Evolutionary conservation across 1,140 invertebrate species (phyloP).

Genomic region (Hycleus cichorii): DNA sequence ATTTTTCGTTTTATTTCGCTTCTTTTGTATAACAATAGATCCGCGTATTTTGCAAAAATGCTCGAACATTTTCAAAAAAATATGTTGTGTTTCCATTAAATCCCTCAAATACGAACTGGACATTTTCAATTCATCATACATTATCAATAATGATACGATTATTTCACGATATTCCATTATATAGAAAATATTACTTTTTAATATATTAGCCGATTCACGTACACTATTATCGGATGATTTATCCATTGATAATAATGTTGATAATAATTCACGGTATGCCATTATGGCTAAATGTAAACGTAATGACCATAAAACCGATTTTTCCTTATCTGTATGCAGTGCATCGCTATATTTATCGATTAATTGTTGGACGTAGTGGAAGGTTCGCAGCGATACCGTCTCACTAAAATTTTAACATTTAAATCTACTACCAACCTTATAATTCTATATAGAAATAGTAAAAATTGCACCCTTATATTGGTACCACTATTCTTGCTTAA

Average conservation of each 20-base stretch:
- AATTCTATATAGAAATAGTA: too few species aligned
- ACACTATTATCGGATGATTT: conserved; percentile 58
- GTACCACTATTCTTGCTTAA: too few species aligned
- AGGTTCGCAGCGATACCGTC: conserved; percentile 80
- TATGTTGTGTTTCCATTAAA: conserved; percentile 79
- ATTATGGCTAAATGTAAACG: conserved; percentile 70
- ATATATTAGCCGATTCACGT: conserved; percentile 69
- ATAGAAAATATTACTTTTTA: conserved; percentile 91
- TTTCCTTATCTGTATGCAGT: conserved; percentile 80
- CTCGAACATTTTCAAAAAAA: conserved; percentile 90
- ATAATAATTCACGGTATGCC: conserved; percentile 61
- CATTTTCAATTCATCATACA: conserved; percentile 80
- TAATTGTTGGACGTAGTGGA: conserved; percentile 89
- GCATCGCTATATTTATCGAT: conserved; percentile 85
- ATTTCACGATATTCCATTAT: conserved; percentile 91
- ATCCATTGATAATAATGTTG: conserved; percentile 77
- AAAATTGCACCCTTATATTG: too few species aligned
- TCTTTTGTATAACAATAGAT: conserved; percentile 63
- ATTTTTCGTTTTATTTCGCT: conserved; percentile 22
- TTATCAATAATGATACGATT: conserved; percentile 67
- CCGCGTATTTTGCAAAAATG: conserved; percentile 62
- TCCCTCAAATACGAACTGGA: conserved; percentile 81
- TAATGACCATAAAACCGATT: conserved; percentile 70
- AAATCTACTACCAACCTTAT: conserved; percentile 19
- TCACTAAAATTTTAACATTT: conserved; percentile 53